Percentiles rank a stretch among this genome's conserved stretches.
These are phyloP conservation scores for Kuschelorhynchus macadamiae DNA, from an alignment of 2,888 invertebrate species.

Conservation along the genomic window DNA sequence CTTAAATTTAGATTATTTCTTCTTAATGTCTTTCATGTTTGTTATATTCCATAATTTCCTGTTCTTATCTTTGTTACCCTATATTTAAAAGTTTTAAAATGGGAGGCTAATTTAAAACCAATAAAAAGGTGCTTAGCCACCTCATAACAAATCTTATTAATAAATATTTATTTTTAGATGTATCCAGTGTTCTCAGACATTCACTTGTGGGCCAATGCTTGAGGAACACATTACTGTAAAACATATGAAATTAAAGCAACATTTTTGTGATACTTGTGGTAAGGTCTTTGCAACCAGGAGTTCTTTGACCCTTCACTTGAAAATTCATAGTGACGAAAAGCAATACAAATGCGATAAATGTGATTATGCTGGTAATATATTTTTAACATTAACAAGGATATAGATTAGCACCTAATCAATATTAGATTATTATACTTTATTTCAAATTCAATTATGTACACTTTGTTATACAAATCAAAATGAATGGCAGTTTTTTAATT, in stretches of 20 bases:
- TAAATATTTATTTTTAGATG: conserved; percentile 29
- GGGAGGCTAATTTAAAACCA: no score
- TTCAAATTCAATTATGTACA: no score
- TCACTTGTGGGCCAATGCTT: conserved; percentile 30
- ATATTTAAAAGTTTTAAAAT: no score
- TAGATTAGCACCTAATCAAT: neutral
- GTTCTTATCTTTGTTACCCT: no score
- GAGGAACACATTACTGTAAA: conserved; percentile 23
- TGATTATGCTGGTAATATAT: conserved; percentile 24
- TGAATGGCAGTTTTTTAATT: no score
- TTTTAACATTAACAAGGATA: neutral
- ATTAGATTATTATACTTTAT: no score
- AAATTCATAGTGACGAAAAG: conserved; percentile 32
- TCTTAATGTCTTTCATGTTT: neutral
- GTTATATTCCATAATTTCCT: no score
- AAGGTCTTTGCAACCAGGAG: conserved; percentile 37
- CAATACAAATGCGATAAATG: conserved; percentile 36
- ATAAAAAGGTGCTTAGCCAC: no score
- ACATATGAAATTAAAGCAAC: conserved; percentile 33
- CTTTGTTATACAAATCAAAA: no score
- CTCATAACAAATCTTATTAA: no score
- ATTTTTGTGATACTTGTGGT: conserved; percentile 36
- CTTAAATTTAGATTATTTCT: neutral
- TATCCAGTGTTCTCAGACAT: conserved; percentile 18
- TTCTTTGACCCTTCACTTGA: conserved; percentile 31